phyloP scores from a whole-genome alignment of 2,888 invertebrate species.

The Andrena bucephala region DNA sequence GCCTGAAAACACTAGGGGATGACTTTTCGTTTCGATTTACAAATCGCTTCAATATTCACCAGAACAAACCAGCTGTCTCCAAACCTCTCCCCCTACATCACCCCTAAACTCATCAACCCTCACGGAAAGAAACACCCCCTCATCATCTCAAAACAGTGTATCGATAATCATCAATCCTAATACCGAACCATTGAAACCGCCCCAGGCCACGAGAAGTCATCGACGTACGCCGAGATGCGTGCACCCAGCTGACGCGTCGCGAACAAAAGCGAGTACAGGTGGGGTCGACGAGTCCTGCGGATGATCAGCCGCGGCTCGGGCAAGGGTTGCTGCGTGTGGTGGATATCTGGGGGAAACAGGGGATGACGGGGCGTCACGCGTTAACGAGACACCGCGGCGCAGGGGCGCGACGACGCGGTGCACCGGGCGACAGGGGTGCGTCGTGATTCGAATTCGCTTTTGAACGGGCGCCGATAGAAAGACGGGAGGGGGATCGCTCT shows the following conservation, averaged over 20 bases:
- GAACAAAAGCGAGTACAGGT: background rate
- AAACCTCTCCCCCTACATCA: background rate
- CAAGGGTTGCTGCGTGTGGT: background rate
- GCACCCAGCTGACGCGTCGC: background rate
- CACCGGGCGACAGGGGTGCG: background rate
- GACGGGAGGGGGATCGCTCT: constrained; percentile 69
- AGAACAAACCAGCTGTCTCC: background rate
- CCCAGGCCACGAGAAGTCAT: background rate
- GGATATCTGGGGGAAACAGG: constrained; percentile 13
- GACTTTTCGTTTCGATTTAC: background rate
- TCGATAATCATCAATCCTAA: background rate
- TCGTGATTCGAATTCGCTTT: constrained; percentile 66
- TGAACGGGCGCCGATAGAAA: constrained; percentile 74
- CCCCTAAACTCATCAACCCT: background rate
- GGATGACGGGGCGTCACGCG: constrained; percentile 15
- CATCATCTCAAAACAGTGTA: too few relatives aligned
- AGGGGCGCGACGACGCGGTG: background rate
- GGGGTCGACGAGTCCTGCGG: background rate
- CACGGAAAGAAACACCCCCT: background rate
- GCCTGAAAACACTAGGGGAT: background rate
- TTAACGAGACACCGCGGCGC: constrained; percentile 20
- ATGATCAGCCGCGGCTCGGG: constrained; percentile 22
- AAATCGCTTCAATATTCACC: background rate
- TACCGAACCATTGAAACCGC: background rate
- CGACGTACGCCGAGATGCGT: background rate